Evolutionary conservation across 2,113 vertebrate genomes (phyloP), one percentile per base, ranked within the genome.

Genomic region (Elgaria multicarinata): DNA sequence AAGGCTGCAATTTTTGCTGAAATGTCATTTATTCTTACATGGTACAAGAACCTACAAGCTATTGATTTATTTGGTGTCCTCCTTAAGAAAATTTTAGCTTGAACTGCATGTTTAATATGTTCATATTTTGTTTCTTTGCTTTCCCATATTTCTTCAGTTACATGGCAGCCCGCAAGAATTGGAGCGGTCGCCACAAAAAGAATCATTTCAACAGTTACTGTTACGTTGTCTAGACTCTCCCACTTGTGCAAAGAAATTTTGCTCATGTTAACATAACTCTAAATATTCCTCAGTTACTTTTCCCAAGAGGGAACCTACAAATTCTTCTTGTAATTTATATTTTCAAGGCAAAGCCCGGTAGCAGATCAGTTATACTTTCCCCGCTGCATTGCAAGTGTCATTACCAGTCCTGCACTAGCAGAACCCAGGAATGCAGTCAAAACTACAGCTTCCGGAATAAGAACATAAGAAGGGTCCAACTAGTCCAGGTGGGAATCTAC

Each of bases 1-100:
- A 94, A 95, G 18, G 16, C 77, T 78, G 87, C 4, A 86, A 83
- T 93, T 90, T 90, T 72, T 80, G 0, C 87, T 92, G 91, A 93
- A 94, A 91, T 92, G 93, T 92, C 66, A 87, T 89, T 80, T 93
- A 93, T 69, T 93, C 93, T 94, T 91, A 67, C 78, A 89, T 78
- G 72, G 81, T 72, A 67, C 81, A 91, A 92, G 44, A 85, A 50
- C 62, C 88, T 89, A 89, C 88, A 89, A 77, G 88, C 88, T 91
- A 89, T 88, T 33, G 72, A 95, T 62, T 93, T 83, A 87, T 92
- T 94, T 94, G 92, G 20, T 90, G 85, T 92, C 81, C n/a, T 88
- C 91, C 93, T 91, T 95, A 92, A 93, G 79, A 91, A 74, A 95
- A 91, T 90, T 86, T 91, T 39, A 83, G 14, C 0, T 84, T 86